phyloP scores from a whole-genome alignment of 2,888 invertebrate genomes.

The Pollenia angustigena region DNA sequence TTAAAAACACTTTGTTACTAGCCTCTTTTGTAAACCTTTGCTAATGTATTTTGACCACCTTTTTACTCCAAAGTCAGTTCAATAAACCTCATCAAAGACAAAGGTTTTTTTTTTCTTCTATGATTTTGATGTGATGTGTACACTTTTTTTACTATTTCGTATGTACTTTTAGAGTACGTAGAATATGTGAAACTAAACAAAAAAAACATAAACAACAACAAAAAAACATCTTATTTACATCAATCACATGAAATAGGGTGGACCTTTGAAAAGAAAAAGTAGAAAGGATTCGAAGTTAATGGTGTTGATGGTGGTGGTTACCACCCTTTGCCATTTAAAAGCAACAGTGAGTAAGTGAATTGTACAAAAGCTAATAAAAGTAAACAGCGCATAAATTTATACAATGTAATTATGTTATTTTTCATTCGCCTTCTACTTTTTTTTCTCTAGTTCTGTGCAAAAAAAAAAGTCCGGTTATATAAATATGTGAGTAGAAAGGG shows the following conservation, averaged over 20 bases:
- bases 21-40: conserved; percentile 30
- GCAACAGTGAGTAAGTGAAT: conserved; percentile 47
- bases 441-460: background rate
- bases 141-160: background rate
- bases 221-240: conserved; percentile 60
- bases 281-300: background rate
- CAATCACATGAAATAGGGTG: conserved; percentile 61
- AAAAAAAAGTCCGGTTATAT: background rate
- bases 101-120: conserved; percentile 4
- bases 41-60: conserved; percentile 64
- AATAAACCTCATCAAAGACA: conserved; percentile 70
- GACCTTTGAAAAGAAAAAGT: conserved; percentile 10
- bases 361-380: conserved; percentile 65
- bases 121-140: background rate
- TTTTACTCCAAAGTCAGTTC: conserved; percentile 60
- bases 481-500: conserved; percentile 33
- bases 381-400: conserved; percentile 74
- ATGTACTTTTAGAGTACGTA: conserved; percentile 19
- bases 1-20: conserved; percentile 17
- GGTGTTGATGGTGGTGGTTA: background rate
- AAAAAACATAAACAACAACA: conserved; percentile 20
- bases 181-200: conserved; percentile 55
- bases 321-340: conserved; percentile 13
- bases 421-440: conserved; percentile 29
- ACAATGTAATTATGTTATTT: conserved; percentile 74